Conservation (phyloP, 2,888 invertebrate species). For the Caenorhabditis japonica region DNA sequence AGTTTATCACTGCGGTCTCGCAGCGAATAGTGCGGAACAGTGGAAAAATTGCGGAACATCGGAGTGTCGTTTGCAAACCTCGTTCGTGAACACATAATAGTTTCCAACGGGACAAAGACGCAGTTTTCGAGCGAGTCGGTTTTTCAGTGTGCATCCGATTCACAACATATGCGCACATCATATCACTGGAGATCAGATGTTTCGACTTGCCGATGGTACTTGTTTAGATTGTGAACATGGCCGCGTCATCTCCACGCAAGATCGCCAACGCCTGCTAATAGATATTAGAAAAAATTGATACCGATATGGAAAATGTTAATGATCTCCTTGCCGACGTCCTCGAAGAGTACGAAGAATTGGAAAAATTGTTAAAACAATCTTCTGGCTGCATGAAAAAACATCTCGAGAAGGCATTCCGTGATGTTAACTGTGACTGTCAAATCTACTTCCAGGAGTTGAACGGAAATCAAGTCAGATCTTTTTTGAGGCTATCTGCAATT, state of each 20-base stretch:
- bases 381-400: background rate
- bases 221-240: background rate
- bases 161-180: background rate
- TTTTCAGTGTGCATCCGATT: background rate
- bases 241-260: background rate
- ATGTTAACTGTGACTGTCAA: slow-evolving; percentile 1
- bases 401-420: background rate
- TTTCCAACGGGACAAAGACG: background rate
- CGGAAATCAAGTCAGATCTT: slow-evolving; percentile 1
- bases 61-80: too few species aligned
- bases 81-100: too few species aligned
- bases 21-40: too few species aligned
- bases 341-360: background rate
- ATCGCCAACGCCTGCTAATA: too few species aligned
- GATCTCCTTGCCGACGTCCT: background rate
- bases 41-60: too few species aligned
- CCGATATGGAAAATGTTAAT: background rate
- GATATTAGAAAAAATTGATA: background rate
- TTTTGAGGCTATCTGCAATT: background rate
- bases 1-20: too few species aligned
- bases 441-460: slow-evolving; percentile 12
- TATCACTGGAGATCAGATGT: background rate
- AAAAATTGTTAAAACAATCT: background rate
- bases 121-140: background rate
- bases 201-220: background rate